Evolutionary conservation across 2,113 vertebrate genomes (phyloP), one percentile per base, ranked within the genome.

Genomic region (Hucho hucho): DNA sequence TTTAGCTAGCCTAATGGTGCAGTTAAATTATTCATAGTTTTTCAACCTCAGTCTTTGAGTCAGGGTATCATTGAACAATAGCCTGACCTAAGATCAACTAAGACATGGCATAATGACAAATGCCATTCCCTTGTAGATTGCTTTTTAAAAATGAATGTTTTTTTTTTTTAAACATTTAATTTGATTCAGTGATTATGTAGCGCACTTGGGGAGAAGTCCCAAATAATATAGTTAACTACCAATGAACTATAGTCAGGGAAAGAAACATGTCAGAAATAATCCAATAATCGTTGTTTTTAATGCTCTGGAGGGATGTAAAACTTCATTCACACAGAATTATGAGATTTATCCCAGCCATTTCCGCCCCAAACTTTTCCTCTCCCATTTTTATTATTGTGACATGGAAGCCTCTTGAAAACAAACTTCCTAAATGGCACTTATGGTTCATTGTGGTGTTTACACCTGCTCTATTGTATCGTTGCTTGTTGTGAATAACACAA

Each of bases 251-350:
- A 43, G 14, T 64, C 29, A 13, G 32, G 22, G 6, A 43, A 67
- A 43, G 12, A 24, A 61, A 61, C n/a, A 63, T 46, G 64, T 22
- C 16, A 4, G 49, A 25, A 49, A 76, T 49, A 76, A 75, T 47
- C 58, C 22, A 77, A 56, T 70, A 53, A 14, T 64, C 69, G 1
- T 53, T 37, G 5, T 47, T 37, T 56, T n/a, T 22, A 58, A 70
- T 9, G 24, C 75, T 47, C 9, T 11, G 65, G 61, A 32, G 16
- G 69, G 68, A 69, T 29, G 63, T 20, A 16, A 68, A 13, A 56
- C 24, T 32, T 32, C 2, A 56, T 53, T 70, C 24, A 18, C 25
- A 28, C 7, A 14, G 47, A 4, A 26, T 53, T 53, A 53, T 53
- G 13, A 24, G 70, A 37, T 61, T 22, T 63, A 61, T 72, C 29